Evolutionary conservation across 1,140 invertebrate genomes (phyloP), one percentile per base, ranked within the genome.

Genomic region (Apis cerana): DNA sequence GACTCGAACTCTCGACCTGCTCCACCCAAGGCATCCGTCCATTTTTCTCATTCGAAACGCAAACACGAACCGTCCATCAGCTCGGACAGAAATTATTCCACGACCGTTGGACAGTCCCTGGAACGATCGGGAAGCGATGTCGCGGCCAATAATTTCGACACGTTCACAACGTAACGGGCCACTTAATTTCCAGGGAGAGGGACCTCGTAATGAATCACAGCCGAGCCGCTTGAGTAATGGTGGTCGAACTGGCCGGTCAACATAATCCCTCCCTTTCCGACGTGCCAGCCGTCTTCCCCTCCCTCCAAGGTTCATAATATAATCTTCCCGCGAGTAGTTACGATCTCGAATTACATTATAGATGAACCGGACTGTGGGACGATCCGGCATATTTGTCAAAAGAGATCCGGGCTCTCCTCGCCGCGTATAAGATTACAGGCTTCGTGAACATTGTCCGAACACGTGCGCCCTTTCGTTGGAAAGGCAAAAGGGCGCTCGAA

Each of bases 341-440:
- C 83, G 68, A 80, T 88, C 86, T 88, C 87, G 87, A 88, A 88
- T 88, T 88, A 88, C 87, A 83, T 88, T 88, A 88, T 88, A 83
- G 87, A 88, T 85, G 87, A 88, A 80, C 72, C 64, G 65, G 74
- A 83, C 74, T 69, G 86, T 78, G 79, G 84, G 87, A 83, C 86
- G 80, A 88, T 85, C 82, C 80, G 58, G 43, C 74, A 71, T 88
- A 88, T 88, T 88, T 88, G 87, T 88, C 86, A 88, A 87, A 87
- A 87, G 85, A 75, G 82, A 88, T 87, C 85, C 85, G 85, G 85
- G 81, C 71, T 61, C 33, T 74, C 52, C 21, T 4, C 64, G 54
- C 9, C 19, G 21, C 23, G 85, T 84, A 75, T 88, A 85, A 87
- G 54, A 67, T 88, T 88, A 87, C 85, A 76, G 7, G 65, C 71